These are phyloP conservation scores for Sinella curviseta DNA, from an alignment of 1,140 invertebrate genomes.

Conservation along the genomic window DNA sequence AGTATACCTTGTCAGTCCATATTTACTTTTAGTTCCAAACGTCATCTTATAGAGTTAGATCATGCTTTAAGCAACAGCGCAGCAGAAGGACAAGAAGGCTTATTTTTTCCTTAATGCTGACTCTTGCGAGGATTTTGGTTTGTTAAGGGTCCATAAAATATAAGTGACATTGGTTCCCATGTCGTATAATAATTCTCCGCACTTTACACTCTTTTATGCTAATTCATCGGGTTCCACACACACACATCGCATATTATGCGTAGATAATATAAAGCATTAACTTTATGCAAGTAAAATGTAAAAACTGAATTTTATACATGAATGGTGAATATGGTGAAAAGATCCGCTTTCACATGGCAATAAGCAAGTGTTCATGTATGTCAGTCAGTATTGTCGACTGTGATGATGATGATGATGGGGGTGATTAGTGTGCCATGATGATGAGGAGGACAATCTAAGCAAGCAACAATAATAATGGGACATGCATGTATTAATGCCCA, in stretches of 20 bases:
- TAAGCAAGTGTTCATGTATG: background rate
- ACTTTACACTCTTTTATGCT: background rate
- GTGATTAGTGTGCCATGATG: too few relatives aligned
- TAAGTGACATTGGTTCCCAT: constrained; percentile 13
- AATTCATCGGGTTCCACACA: background rate
- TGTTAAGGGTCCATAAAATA: constrained; percentile 12
- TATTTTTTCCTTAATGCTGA: background rate
- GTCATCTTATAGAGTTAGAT: too few relatives aligned
- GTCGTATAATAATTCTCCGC: background rate
- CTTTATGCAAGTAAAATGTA: background rate
- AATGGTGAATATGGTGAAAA: background rate
- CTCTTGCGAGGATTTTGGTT: background rate
- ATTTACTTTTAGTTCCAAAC: too few relatives aligned
- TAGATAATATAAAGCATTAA: background rate
- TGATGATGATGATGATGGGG: background rate
- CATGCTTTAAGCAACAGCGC: too few relatives aligned
- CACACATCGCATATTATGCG: background rate
- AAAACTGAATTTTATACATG: background rate
- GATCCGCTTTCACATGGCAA: background rate
- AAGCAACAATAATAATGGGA: too few relatives aligned
- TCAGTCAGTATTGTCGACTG: background rate
- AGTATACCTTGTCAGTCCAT: too few relatives aligned
- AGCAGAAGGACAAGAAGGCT: background rate
- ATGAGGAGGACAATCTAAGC: constrained; percentile 9
- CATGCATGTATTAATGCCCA: background rate